Evolutionary conservation across 2,113 vertebrate species (phyloP), one percentile per base, ranked within the genome.

Genomic region (Datnioides undecimradiatus): DNA sequence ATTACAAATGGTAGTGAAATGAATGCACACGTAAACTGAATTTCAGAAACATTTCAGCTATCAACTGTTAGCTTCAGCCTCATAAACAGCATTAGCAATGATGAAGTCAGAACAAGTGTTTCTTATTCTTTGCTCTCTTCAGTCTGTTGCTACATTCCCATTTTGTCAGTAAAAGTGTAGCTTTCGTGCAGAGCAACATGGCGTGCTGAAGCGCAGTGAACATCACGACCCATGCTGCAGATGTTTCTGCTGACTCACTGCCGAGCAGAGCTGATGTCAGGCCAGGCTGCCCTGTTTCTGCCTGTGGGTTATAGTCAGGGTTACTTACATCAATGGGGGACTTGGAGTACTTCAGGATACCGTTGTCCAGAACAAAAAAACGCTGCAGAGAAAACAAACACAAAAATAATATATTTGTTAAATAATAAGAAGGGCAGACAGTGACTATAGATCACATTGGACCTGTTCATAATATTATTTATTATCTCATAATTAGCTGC

Each of bases 261-360:
- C 79, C 34, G 31, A 64, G 62, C 68, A 58, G 5, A 70, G 68
- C 80, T 76, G 77, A 75, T 81, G 83, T 78, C 79, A 72, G 66
- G 48, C 48, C 34, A 40, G 63, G 46, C 84, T 59, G 77, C 74
- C 66, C 80, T 27, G 58, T 43, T 52, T 69, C 34, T 80, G 88
- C 83, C 83, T 46, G 63, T 57, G 73, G 87, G 77, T 60, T 72
- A 63, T 31, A 83, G 84, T 91, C 90, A 90, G 84, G 71, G 60
- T 86, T 95, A 98, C 98, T 98, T 96, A 99, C 98, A 91, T 99
- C 98, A 85, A 98, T 96, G 68, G 98, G 98, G 69, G 98, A 96
- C 93, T 99, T 99, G 85, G 98, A 98, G 91, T 99, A 99, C 92
- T 99, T 99, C 92, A 99, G 93, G 92, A 99, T 97, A 82, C 98